phyloP scores from a whole-genome alignment of 2,797 vertebrate genomes.

The Odontamblyopus lacepedii region DNA sequence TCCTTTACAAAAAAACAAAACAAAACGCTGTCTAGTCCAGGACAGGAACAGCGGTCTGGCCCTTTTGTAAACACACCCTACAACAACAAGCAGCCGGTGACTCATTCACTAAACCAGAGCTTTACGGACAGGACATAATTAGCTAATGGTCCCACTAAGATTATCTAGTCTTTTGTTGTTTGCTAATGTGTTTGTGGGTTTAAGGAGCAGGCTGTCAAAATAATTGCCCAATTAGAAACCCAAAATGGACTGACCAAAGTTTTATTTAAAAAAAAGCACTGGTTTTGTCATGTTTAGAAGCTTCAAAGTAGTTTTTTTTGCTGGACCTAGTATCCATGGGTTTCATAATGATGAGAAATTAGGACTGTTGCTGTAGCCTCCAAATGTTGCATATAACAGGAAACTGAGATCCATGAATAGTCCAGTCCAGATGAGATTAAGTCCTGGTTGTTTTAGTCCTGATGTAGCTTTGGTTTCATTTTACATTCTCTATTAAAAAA shows the following conservation, averaged over 20 bases:
- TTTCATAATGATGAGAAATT: too few relatives aligned
- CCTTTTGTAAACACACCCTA: conserved; percentile 51
- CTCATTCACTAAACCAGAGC: conserved; percentile 40
- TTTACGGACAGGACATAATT: conserved; percentile 28
- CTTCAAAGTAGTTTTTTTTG: background rate
- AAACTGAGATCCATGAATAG: too few relatives aligned
- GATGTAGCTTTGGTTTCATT: too few relatives aligned
- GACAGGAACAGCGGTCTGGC: conserved; percentile 37
- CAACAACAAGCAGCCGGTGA: conserved; percentile 34
- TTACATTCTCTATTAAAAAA: too few relatives aligned
- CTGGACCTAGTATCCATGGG: background rate
- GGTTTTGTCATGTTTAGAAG: background rate
- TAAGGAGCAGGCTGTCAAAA: background rate
- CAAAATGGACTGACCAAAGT: background rate
- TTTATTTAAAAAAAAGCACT: background rate
- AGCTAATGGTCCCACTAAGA: conserved; percentile 18
- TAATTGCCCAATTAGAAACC: conserved; percentile 1
- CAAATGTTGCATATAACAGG: too few relatives aligned
- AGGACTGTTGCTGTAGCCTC: too few relatives aligned
- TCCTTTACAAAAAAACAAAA: conserved; percentile 18
- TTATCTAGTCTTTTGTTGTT: conserved; percentile 9
- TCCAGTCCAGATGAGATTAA: background rate
- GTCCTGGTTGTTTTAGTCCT: background rate
- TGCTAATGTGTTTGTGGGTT: conserved; percentile 8
- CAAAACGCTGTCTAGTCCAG: conserved; percentile 20